phyloP scores from a whole-genome alignment of 2,888 invertebrate species.

The Tenthredo distinguenda region DNA sequence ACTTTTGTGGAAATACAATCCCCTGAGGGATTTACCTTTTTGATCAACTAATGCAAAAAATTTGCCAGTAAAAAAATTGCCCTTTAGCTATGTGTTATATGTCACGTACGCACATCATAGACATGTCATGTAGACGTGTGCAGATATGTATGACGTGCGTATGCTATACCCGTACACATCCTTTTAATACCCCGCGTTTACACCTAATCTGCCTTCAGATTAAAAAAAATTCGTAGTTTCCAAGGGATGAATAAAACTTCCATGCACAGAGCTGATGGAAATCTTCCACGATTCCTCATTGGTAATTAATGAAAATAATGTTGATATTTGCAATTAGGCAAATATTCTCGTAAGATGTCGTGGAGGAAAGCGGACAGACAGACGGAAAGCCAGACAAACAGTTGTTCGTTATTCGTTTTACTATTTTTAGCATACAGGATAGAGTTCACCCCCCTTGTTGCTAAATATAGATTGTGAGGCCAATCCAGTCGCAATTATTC shows the following conservation, averaged over 20 bases:
- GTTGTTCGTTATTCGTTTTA: constrained; percentile 37
- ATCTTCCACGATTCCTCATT: not conserved
- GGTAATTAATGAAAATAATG: not conserved
- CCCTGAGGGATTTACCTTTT: not conserved
- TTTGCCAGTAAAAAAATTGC: not conserved
- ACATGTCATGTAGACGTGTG: constrained; percentile 4
- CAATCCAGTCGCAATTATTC: constrained; percentile 76
- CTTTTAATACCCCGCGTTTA: not conserved
- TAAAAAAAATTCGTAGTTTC: not conserved
- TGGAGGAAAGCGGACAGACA: constrained; percentile 11
- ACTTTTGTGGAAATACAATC: not conserved
- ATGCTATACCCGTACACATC: not conserved
- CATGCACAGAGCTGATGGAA: not conserved
- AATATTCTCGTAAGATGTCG: not conserved
- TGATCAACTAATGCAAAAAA: not conserved
- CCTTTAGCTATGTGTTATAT: not conserved
- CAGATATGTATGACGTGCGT: constrained; percentile 32
- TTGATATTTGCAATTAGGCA: not conserved
- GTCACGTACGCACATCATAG: constrained; percentile 19
- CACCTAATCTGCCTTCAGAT: constrained; percentile 16
- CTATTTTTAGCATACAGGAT: constrained; percentile 75
- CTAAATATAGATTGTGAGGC: constrained; percentile 76
- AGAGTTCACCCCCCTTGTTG: constrained; percentile 71
- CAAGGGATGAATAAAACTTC: not conserved
- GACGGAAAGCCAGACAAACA: constrained; percentile 48